Percentiles rank a stretch among this genome's conserved stretches.
These are phyloP conservation scores for Drosophila nebulosa DNA, from an alignment of 1,140 invertebrate species.

Conservation along the genomic window DNA sequence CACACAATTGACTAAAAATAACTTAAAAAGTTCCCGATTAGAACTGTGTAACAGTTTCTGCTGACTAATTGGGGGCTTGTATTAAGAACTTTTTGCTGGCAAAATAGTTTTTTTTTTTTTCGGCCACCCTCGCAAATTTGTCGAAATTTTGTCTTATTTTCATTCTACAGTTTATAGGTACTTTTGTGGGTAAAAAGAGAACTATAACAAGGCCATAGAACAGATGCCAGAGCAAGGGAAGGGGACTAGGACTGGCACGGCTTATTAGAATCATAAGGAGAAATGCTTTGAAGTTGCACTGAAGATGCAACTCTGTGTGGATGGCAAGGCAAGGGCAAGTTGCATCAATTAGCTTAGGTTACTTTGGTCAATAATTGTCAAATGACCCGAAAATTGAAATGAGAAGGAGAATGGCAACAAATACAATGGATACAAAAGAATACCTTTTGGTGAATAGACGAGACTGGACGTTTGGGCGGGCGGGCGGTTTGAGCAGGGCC, in stretches of 20 bases:
- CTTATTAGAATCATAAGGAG: slow-evolving; percentile 40
- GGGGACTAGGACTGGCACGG: neutral
- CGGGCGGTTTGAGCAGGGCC: neutral
- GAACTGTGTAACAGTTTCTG: too few relatives aligned
- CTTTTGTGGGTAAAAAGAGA: slow-evolving; percentile 1
- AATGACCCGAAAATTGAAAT: slow-evolving; percentile 17
- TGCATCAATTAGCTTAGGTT: slow-evolving; percentile 42
- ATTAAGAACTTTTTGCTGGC: too few relatives aligned
- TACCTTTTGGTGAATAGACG: slow-evolving; percentile 29
- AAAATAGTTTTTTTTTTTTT: too few relatives aligned
- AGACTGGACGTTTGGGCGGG: neutral
- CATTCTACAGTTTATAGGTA: neutral
- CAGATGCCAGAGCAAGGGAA: neutral
- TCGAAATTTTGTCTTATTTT: neutral
- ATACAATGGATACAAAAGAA: slow-evolving; percentile 9
- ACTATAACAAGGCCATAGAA: slow-evolving; percentile 27
- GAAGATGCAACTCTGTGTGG: slow-evolving; percentile 21
- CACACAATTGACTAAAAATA: too few relatives aligned
- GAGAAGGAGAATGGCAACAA: slow-evolving; percentile 22
- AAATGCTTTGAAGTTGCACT: slow-evolving; percentile 48
- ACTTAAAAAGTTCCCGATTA: too few relatives aligned
- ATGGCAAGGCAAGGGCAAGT: neutral
- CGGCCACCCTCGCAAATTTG: neutral
- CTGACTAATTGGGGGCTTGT: too few relatives aligned
- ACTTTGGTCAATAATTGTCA: slow-evolving; percentile 35